Evolutionary conservation across 1,140 invertebrate species (phyloP), one percentile per base, ranked within the genome.

Genomic region (Drosophila sucinea): DNA sequence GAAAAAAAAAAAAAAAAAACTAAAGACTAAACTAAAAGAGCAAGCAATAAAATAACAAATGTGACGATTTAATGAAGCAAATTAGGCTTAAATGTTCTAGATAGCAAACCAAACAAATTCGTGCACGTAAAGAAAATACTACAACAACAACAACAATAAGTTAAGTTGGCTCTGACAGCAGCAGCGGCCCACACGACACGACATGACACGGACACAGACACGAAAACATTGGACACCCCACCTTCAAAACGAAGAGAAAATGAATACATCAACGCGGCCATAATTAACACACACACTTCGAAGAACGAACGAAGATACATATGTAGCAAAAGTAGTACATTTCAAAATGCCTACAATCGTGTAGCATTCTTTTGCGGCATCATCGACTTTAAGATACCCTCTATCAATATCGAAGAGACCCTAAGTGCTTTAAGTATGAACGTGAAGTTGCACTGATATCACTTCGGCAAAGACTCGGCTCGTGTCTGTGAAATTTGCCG

Each of bases 31-130:
- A 60, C 55, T 64, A 51, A 56, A 33, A 67, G 58, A 79, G 68
- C 73, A 65, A 73, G 51, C 68, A 63, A 60, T 63, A 65, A 62
- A 70, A 78, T 85, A 81, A 78, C 78, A 82, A 85, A 82, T 85
- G 79, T 79, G 82, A 86, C 82, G 76, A 79, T 76, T 81, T 76
- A 85, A 85, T 86, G 75, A 79, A 86, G 75, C 79, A 85, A 85
- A 85, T 85, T 79, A 85, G 82, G 74, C 82, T 78, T 86, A 86
- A 85, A 87, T 86, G 82, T 81, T 86, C 78, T 78, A 86, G 68
- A 85, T 78, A 77, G 77, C 73, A 60, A 54, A 56, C 58, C 72
- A 73, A 80, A 80, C 81, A 77, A 73, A 83, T 67, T 79, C 51
- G 58, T 57, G 69, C 81, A 85, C 81, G 81, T 84, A 77, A 85